Evolutionary conservation across 2,888 invertebrate species (phyloP).

Genomic region (Stenolophus ochropezus): DNA sequence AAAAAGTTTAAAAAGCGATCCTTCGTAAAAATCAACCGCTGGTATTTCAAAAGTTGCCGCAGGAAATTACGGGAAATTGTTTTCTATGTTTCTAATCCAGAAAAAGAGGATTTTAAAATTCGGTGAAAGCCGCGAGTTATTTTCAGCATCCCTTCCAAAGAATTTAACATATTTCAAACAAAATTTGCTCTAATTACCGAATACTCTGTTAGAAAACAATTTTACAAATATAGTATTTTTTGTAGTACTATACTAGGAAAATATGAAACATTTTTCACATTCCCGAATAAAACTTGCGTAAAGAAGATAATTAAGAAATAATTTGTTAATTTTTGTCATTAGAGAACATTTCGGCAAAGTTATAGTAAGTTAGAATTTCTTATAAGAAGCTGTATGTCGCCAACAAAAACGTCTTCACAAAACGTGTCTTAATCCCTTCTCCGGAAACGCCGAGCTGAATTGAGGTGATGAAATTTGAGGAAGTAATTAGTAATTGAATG

Average conservation of each 20-base stretch:
- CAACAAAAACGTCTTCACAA: too few species aligned
- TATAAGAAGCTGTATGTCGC: too few species aligned
- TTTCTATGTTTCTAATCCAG: background rate
- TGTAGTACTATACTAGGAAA: too few species aligned
- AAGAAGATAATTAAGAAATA: too few species aligned
- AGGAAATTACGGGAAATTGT: background rate
- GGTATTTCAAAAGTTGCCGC: background rate
- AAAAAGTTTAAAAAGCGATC: conserved; percentile 45
- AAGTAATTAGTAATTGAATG: conserved; percentile 8
- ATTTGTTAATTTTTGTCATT: too few species aligned
- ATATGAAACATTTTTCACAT: too few species aligned
- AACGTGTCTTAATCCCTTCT: background rate
- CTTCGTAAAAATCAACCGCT: conserved; percentile 37
- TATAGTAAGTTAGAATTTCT: too few species aligned
- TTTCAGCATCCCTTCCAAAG: background rate
- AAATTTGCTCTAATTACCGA: too few species aligned
- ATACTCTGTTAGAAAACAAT: background rate
- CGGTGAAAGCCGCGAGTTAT: background rate
- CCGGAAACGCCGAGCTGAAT: background rate
- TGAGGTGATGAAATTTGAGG: conserved; percentile 5
- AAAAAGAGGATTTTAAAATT: background rate
- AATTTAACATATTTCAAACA: too few species aligned
- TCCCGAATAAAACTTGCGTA: too few species aligned
- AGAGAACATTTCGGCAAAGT: too few species aligned
- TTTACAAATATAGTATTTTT: too few species aligned